Conservation (phyloP, 1,140 invertebrate species). For the Aphaenogaster floridana region DNA sequence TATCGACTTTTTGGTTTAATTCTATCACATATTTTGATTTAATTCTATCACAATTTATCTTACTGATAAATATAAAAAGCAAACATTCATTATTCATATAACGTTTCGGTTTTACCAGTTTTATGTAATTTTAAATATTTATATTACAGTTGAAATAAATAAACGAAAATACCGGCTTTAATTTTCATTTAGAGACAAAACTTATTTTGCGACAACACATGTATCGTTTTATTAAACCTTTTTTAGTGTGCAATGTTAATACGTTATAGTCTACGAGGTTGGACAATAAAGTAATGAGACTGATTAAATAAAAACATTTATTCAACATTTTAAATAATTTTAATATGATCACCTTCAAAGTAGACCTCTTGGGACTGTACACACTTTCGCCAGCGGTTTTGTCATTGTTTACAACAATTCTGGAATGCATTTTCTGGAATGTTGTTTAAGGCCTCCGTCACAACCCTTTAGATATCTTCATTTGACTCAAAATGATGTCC, state of each 20-base stretch:
- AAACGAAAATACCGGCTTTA: not conserved
- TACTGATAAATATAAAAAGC: not conserved
- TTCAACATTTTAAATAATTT: too few relatives aligned
- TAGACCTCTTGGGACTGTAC: too few relatives aligned
- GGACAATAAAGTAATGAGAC: too few relatives aligned
- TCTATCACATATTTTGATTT: not conserved
- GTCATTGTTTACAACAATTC: too few relatives aligned
- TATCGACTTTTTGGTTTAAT: not conserved
- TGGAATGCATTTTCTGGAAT: too few relatives aligned
- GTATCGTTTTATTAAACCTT: not conserved
- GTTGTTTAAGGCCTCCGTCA: too few relatives aligned
- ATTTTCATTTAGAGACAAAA: not conserved
- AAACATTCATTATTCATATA: not conserved
- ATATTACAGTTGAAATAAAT: not conserved
- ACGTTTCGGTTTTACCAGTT: not conserved
- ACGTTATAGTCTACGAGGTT: not conserved
- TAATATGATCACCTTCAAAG: too few relatives aligned
- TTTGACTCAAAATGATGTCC: too few relatives aligned
- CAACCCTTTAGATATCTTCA: too few relatives aligned
- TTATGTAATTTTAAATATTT: not conserved
- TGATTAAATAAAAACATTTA: too few relatives aligned
- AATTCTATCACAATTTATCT: not conserved
- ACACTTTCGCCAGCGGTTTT: too few relatives aligned
- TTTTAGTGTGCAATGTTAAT: not conserved
- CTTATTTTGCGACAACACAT: not conserved